phyloP scores from a whole-genome alignment of 2,888 invertebrate genomes.

The Drosophila meridionalis region DNA sequence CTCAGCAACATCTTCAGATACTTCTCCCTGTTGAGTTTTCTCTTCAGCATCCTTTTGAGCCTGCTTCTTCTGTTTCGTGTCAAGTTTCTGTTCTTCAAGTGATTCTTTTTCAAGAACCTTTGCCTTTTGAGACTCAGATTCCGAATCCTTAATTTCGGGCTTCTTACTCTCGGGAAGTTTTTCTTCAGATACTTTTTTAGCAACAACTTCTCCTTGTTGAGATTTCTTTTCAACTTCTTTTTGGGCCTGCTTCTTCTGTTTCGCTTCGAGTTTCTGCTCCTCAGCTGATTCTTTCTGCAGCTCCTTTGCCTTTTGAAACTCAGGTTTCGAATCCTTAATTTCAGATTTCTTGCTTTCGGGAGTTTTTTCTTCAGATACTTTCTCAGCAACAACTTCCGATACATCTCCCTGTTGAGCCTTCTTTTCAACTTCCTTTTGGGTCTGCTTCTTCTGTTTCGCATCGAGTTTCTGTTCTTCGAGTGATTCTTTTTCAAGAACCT shows the following conservation, averaged over 20 bases:
- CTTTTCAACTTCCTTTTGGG: background rate
- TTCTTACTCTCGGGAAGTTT: conserved; percentile 14
- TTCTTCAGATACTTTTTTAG: no score
- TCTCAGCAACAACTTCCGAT: background rate
- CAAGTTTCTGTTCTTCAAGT: no score
- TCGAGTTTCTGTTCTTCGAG: background rate
- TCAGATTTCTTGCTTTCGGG: background rate
- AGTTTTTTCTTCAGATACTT: background rate
- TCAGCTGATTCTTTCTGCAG: background rate
- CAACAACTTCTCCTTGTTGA: no score
- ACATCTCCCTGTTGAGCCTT: background rate
- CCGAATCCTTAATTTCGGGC: background rate
- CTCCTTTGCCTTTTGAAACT: background rate
- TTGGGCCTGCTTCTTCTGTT: no score
- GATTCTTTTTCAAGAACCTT: background rate
- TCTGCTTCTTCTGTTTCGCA: background rate
- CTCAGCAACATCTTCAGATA: background rate
- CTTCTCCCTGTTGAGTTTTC: background rate
- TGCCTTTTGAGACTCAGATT: background rate
- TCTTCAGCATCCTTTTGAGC: background rate
- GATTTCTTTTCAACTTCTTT: no score
- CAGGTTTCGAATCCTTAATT: background rate
- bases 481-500: background rate
- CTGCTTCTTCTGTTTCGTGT: background rate
- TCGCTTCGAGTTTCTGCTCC: background rate